These are phyloP conservation scores for Galaxias olidus DNA, from an alignment of 2,797 vertebrate genomes.

Conservation along the genomic window DNA sequence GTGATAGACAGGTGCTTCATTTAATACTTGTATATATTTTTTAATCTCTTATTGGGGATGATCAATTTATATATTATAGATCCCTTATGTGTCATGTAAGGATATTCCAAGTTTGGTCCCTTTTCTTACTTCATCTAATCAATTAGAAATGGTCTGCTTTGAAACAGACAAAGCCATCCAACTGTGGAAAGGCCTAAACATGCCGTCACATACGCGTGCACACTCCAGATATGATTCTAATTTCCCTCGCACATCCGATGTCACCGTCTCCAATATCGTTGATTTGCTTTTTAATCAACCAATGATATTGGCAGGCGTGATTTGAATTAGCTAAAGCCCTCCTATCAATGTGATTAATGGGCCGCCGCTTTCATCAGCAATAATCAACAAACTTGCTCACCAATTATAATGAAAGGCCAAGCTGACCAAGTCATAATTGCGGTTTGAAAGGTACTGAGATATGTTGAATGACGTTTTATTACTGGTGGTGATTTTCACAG, in stretches of 20 bases:
- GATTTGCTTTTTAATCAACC: conserved; percentile 45
- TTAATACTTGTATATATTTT: too few relatives aligned
- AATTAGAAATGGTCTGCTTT: too few relatives aligned
- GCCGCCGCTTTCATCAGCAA: conserved; percentile 21
- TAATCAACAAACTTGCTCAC: conserved; percentile 47
- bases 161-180: too few relatives aligned
- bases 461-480: conserved; percentile 19
- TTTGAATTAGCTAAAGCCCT: conserved; percentile 28
- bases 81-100: too few relatives aligned
- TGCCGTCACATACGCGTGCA: too few relatives aligned
- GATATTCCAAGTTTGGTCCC: too few relatives aligned
- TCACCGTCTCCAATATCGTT: conserved; percentile 7
- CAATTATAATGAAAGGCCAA: conserved; percentile 49
- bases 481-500: conserved; percentile 31
- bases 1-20: too few relatives aligned
- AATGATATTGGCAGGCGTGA: conserved; percentile 25
- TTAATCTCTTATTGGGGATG: too few relatives aligned
- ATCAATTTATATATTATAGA: too few relatives aligned
- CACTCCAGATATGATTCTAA: conserved; percentile 12
- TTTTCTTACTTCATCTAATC: too few relatives aligned
- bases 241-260: conserved; percentile 13
- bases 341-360: conserved; percentile 32
- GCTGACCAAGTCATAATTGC: conserved; percentile 52
- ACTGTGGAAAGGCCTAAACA: too few relatives aligned
- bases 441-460: conserved; percentile 19